phyloP scores from a whole-genome alignment of 2,113 vertebrate genomes.

The Psilopsiagon aymara region DNA sequence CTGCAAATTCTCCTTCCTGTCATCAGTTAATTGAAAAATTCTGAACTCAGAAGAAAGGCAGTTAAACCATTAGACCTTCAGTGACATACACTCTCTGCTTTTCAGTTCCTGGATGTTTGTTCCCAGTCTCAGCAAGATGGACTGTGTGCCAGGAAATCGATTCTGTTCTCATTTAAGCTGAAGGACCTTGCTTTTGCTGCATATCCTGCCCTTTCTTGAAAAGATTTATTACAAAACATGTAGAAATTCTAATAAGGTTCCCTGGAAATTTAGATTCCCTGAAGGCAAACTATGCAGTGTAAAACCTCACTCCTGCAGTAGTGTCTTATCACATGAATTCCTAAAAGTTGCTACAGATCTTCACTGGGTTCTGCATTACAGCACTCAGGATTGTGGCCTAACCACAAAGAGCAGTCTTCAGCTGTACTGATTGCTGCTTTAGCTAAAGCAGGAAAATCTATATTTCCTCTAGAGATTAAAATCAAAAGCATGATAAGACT shows the following conservation, averaged over 20 bases:
- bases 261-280: background rate
- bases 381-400: background rate
- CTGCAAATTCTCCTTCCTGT: background rate
- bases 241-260: background rate
- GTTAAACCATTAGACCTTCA: background rate
- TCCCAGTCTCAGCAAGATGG: background rate
- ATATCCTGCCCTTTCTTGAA: background rate
- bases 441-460: background rate
- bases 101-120: background rate
- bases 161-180: background rate
- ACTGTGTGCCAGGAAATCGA: background rate
- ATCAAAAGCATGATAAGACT: background rate
- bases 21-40: background rate
- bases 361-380: background rate
- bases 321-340: background rate
- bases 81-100: background rate
- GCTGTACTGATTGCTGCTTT: background rate
- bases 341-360: background rate
- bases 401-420: background rate
- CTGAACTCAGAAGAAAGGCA: background rate
- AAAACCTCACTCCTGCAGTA: background rate
- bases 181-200: background rate
- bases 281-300: background rate
- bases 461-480: background rate
- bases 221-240: slow-evolving; percentile 3